Evolutionary conservation across 1,140 invertebrate species (phyloP), one percentile per base, ranked within the genome.

Genomic region (Reticulitermes speratus): DNA sequence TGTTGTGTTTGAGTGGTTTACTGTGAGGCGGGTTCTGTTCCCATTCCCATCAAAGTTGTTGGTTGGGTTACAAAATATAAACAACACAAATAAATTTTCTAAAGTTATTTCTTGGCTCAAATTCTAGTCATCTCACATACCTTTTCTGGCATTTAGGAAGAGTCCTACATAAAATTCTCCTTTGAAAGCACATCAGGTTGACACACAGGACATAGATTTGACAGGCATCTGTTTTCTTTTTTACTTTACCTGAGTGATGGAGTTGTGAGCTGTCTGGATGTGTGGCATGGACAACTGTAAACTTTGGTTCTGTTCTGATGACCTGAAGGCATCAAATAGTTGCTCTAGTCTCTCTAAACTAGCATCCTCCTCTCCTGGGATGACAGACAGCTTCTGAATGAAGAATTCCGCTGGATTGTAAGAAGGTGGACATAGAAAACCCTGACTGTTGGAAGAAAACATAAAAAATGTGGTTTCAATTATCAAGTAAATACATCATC

Each of bases 401-500:
- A 91, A 91, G 87, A 91, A 90, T 88, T 93, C 93, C 7, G 92
- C 92, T 0, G 91, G 91, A 89, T 93, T 93, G 87, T 90, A 93
- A 48, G 89, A 89, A 14, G 87, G 25, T 3, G 90, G 90, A 88
- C 92, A 92, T 8, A 87, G 87, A 87, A 89, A 90, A 23, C 92
- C 92, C 45, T 91, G 87, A 48, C 90, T 91, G 87, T 44, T 75
- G 25, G 69, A 87, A 84, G 25, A 52, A 44, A 69, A 44, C 12
- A 25, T 55, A 16, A 6, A 19, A 21, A 55, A 85, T 25, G 38
- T 12, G n/a, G 2, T 30, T 75, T 3, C 65, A 75, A 30, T 75
- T 30, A 75, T 2, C 9, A 75, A 75, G 5, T 19, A 55, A 21
- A 12, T 52, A 14, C 2, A 55, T 12, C 19, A 55, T 55, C 19